Evolutionary conservation across 2,797 vertebrate species (phyloP), one percentile per base, ranked within the genome.

Genomic region (Bradypodion pumilum): DNA sequence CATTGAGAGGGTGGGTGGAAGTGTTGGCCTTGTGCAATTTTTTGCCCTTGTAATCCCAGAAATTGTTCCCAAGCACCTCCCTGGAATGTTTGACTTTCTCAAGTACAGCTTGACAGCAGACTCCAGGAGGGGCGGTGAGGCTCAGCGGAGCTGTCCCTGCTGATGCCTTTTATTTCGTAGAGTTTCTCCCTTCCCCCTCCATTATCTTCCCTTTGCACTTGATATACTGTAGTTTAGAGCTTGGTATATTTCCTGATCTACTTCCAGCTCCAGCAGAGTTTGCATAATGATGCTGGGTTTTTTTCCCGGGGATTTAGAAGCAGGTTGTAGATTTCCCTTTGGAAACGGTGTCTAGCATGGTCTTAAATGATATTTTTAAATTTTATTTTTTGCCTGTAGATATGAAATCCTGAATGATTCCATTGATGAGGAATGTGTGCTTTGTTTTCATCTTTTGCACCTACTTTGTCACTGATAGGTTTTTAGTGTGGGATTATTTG

Each of bases 101-200:
- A 44, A 84, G n/a, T 72, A 37, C 73, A 29, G 60, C 78, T 73
- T 92, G 91, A 93, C 85, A 87, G 82, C 81, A 83, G 88, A 87
- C 82, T 90, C 91, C 88, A 80, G 66, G 81, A 84, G 90, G 77
- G 88, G 84, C 75, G 88, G 91, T 80, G 85, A 86, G 87, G 91
- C 85, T 86, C 80, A 21, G 37, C n/a, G 88, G 91, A 91, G 86
- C 82, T 44, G 86, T 91, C 90, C 89, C 89, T 86, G 89, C 89
- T 91, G 93, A 90, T 88, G 90, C 89, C 92, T 91, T 89, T 91
- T 86, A 91, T 88, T 83, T 78, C 86, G 74, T 80, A 73, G 85
- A 92, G 90, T 69, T 32, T 88, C 79, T 85, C 86, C 52, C 85
- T 10, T 63, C 84, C 89, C 91, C 79, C 76, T 78, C 88, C 76